phyloP scores from a whole-genome alignment of 2,113 vertebrate genomes.

The Dipodomys ordii region DNA sequence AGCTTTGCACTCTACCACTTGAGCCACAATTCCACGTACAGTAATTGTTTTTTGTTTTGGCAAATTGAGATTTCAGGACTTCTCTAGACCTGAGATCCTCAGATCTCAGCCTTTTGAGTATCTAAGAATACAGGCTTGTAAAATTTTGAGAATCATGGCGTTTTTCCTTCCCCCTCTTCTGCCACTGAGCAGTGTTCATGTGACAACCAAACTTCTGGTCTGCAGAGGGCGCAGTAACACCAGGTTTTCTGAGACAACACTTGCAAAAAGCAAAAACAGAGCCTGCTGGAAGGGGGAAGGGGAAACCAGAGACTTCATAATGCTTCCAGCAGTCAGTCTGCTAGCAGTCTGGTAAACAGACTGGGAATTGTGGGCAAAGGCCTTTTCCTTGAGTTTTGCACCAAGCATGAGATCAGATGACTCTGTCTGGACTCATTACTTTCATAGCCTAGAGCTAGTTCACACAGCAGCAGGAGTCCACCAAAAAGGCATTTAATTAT shows the following conservation, averaged over 20 bases:
- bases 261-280: background rate
- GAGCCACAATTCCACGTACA: too few species aligned
- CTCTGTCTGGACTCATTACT: constrained; percentile 89
- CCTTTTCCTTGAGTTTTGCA: constrained; percentile 87
- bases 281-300: constrained; percentile 79
- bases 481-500: constrained; percentile 89
- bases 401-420: constrained; percentile 88
- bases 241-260: constrained; percentile 52
- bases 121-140: too few species aligned
- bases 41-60: too few species aligned
- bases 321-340: constrained; percentile 83
- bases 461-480: constrained; percentile 88
- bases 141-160: background rate
- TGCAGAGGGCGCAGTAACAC: constrained; percentile 89
- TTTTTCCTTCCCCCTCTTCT: background rate
- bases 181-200: fast-evolving
- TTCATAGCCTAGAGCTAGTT: constrained; percentile 90
- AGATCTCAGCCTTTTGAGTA: too few species aligned
- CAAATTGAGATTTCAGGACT: too few species aligned
- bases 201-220: constrained; percentile 38
- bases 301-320: constrained; percentile 58
- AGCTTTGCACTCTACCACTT: too few species aligned
- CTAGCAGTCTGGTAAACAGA: constrained; percentile 88
- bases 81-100: too few species aligned
- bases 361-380: constrained; percentile 87